Evolutionary conservation across 2,113 vertebrate genomes (phyloP), one percentile per base, ranked within the genome.

Genomic region (Chlamydotis undulata): DNA sequence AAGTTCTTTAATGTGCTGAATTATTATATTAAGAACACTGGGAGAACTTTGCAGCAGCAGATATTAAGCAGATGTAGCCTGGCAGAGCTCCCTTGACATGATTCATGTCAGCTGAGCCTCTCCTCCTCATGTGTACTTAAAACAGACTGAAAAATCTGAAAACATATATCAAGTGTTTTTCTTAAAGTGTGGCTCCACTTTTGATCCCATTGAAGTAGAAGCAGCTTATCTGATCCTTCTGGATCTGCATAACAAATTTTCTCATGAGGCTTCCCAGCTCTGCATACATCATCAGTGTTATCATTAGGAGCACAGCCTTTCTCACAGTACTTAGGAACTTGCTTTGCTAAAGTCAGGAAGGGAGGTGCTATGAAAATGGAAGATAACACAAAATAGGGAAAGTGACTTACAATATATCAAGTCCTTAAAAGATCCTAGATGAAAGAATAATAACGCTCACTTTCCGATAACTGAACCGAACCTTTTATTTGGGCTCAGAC

Each of bases 341-440:
- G 59, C 81, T 90, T 94, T 94, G 63, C 88, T 75, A 31, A 90
- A 92, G 56, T 77, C 93, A 94, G 96, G 93, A 96, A 96, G 90
- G 93, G 90, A 80, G 92, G 83, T 93, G 78, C 67, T 75, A 70
- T 18, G 25, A 93, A 95, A 96, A 77, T 73, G 71, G 64, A 95
- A 93, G 96, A 88, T 64, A 94, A 67, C 31, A 90, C 52, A 92
- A 81, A 94, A 88, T 86, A 93, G 39, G 90, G 39, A 90, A 93
- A 92, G 50, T 96, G 90, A 97, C 93, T 97, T 92, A 95, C 43
- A 75, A 57, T 71, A 88, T 88, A 86, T 45, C 6, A 13, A 90
- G 64, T 68, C 90, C 47, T 68, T 93, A 60, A 81, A 88, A 95
- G 47, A 47, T 80, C 19, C 47, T 52, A 93, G 52, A 83, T 71